Base-by-base conservation (phyloP, 1,140 invertebrate species). In the Intoshia linei region DNA sequence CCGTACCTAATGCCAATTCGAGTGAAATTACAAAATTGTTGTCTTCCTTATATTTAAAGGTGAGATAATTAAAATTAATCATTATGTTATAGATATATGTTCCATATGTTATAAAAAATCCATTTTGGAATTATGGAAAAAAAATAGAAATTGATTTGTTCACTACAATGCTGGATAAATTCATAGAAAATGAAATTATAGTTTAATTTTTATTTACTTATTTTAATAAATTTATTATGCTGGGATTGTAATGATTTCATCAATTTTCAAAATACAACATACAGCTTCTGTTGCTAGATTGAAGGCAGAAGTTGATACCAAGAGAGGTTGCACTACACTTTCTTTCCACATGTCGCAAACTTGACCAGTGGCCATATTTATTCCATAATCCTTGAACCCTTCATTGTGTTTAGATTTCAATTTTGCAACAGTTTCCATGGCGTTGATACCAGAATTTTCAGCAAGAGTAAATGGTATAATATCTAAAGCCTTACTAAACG, bases 381-480 rank as follows among this genome's bases (percentile, higher is more conserved):
- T 90, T 38, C 90, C 90, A 30, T 75, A 69, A 34, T 66, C 71
- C 32, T 63, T 66, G 51, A 75, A 68, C 20, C 72, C 73, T 40
- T 70, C 63, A 1, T 78, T 78, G 60, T 98, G 84, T 48, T 73
- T 66, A 50, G 79, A 90, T 37, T 87, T 67, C 36, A 98, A 63
- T 57, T 93, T 83, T 0, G 87, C 95, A 1, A 98, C 84, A 1
- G 84, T 93, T 33, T 73, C 57, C 51, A 98, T 92, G 0, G 90
- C 73, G 61, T 87, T 93, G 2, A 98, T 62, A n/a, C 90, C 87
- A 19, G 87, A 84, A 59, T 98, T 98, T 62, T 98, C 90, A n/a
- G 90, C 79, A 36, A 98, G 62, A 3, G 90, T 98, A 34, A 72
- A 84, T 2, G 90, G 90, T 50, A 98, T 76, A 3, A 95, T 71